These are phyloP conservation scores for Psilopogon haemacephalus DNA, from an alignment of 2,113 vertebrate species.

Conservation along the genomic window DNA sequence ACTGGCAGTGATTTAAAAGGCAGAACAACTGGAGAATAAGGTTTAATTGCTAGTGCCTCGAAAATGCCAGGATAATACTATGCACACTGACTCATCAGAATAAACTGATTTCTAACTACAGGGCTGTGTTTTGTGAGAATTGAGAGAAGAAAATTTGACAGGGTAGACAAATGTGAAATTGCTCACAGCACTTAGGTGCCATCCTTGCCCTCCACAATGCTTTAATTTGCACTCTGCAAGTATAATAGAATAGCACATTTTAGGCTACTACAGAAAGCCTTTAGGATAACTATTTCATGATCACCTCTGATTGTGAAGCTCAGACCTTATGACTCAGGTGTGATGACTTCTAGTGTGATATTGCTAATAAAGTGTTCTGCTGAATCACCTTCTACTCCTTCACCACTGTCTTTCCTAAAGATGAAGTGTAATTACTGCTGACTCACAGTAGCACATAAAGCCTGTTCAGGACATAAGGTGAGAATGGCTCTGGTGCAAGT, in stretches of 20 bases:
- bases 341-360: not conserved
- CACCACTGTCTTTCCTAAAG: not conserved
- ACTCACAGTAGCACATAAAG: not conserved
- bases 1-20: slow-evolving; percentile 11
- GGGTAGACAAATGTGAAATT: not conserved
- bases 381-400: slow-evolving; percentile 19
- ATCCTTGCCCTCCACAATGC: not conserved
- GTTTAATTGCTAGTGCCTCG: slow-evolving; percentile 37
- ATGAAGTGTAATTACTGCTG: not conserved
- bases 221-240: not conserved
- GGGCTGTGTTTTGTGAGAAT: not conserved
- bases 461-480: not conserved
- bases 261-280: not conserved
- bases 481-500: not conserved
- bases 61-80: not conserved
- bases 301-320: not conserved
- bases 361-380: not conserved
- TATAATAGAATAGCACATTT: not conserved
- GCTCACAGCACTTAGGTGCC: not conserved
- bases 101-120: not conserved
- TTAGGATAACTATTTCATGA: not conserved
- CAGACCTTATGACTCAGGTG: not conserved
- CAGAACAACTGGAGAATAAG: slow-evolving; percentile 16
- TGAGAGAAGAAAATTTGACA: not conserved
- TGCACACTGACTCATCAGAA: slow-evolving; percentile 33